phyloP scores from a whole-genome alignment of 2,888 invertebrate species.

The Eurytoma adleriae region DNA sequence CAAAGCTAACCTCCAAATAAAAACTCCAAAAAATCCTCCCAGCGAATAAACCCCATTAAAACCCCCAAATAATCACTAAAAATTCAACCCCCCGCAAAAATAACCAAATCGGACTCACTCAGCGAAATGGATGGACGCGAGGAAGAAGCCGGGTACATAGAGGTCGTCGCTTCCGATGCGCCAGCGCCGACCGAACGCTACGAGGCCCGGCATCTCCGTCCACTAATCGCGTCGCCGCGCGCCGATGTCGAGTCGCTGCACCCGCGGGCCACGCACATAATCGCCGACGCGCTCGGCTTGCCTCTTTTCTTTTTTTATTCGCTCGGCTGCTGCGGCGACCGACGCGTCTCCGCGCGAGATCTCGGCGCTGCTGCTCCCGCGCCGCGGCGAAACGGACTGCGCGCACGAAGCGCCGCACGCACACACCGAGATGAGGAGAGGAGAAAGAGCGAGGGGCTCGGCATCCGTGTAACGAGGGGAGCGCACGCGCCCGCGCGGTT shows the following conservation, averaged over 20 bases:
- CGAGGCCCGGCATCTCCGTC: conserved; percentile 85
- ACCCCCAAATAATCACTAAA: neutral
- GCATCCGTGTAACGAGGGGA: too few relatives aligned
- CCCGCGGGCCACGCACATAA: too few relatives aligned
- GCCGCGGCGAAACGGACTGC: too few relatives aligned
- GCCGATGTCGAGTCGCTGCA: neutral
- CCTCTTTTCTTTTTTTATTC: too few relatives aligned
- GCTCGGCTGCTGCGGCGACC: neutral
- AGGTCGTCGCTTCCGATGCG: conserved; percentile 91
- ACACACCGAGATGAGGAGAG: too few relatives aligned
- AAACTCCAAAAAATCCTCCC: neutral
- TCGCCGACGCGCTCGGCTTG: too few relatives aligned
- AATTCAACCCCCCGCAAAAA: neutral
- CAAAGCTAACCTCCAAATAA: conserved; percentile 11
- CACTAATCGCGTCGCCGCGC: neutral
- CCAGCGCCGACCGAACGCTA: conserved; percentile 90
- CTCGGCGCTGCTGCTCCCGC: neutral
- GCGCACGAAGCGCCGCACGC: too few relatives aligned
- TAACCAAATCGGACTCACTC: conserved; percentile 79
- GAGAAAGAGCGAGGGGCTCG: too few relatives aligned
- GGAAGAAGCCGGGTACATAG: conserved; percentile 86
- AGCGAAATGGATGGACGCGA: conserved; percentile 83
- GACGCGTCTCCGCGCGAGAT: neutral
- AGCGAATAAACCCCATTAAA: neutral
- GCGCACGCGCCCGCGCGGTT: too few relatives aligned